phyloP scores from a whole-genome alignment of 2,113 vertebrate genomes.

The Phalacrocorax carbo region DNA sequence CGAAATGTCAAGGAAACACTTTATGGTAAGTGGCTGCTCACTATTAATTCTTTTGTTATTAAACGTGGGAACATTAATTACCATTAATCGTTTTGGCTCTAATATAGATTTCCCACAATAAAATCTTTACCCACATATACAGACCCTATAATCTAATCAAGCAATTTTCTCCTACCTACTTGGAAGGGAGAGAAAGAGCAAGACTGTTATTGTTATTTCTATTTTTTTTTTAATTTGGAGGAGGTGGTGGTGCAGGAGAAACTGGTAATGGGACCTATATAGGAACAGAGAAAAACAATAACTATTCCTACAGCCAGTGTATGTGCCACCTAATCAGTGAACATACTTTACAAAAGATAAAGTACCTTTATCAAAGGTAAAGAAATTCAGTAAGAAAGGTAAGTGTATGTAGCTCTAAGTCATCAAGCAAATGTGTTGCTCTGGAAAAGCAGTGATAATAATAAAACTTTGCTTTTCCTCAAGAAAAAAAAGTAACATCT shows the following conservation, averaged over 20 bases:
- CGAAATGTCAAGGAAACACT: conserved; percentile 39
- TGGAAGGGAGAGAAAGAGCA: not conserved
- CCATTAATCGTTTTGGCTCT: conserved; percentile 44
- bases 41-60: conserved; percentile 65
- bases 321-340: not conserved
- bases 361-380: not conserved
- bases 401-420: not conserved
- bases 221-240: not conserved
- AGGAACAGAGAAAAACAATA: not conserved
- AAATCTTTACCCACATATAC: conserved; percentile 31
- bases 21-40: conserved; percentile 35
- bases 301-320: not conserved
- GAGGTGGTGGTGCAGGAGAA: not conserved
- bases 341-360: not conserved
- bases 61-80: conserved; percentile 58
- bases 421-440: not conserved
- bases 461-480: not conserved
- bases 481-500: not conserved
- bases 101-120: conserved; percentile 37
- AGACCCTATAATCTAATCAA: conserved; percentile 59
- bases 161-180: conserved; percentile 53
- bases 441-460: not conserved
- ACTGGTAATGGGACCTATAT: not conserved
- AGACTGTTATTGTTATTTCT: not conserved
- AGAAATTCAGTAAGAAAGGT: not conserved